Evolutionary conservation across 2,113 vertebrate genomes (phyloP).

Genomic region (Emydura subglobosa): DNA sequence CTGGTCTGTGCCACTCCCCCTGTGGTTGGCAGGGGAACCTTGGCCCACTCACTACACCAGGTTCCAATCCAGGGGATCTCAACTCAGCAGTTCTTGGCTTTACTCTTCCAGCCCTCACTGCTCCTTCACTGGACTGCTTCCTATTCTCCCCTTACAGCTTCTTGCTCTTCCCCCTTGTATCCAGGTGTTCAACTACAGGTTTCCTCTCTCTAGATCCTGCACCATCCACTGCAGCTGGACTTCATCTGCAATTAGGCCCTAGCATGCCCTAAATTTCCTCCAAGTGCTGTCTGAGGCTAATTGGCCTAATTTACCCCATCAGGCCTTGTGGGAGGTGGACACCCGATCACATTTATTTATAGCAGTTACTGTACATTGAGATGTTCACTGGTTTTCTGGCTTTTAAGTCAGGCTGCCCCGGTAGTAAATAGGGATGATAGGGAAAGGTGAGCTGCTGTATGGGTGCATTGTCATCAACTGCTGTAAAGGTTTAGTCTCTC

Average conservation of each 20-base stretch:
- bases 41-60: too few species aligned
- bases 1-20: too few species aligned
- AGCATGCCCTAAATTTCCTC: not conserved
- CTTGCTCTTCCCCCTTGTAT: not conserved
- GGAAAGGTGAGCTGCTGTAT: not conserved
- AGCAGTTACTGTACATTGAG: not conserved
- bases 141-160: not conserved
- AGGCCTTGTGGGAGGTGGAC: not conserved
- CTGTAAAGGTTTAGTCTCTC: not conserved
- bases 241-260: not conserved
- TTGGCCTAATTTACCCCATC: not conserved
- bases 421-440: not conserved
- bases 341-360: not conserved
- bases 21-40: too few species aligned
- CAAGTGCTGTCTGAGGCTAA: not conserved
- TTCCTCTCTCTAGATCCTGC: not conserved
- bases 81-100: too few species aligned
- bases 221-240: too few species aligned
- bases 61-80: too few species aligned
- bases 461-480: not conserved
- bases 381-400: slow-evolving; percentile 16
- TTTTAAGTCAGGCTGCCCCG: slow-evolving; percentile 18
- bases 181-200: not conserved
- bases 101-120: too few species aligned
- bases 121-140: too few species aligned